These are phyloP conservation scores for Malacoctenus gilli DNA, from an alignment of 2,797 vertebrate genomes.

Conservation along the genomic window DNA sequence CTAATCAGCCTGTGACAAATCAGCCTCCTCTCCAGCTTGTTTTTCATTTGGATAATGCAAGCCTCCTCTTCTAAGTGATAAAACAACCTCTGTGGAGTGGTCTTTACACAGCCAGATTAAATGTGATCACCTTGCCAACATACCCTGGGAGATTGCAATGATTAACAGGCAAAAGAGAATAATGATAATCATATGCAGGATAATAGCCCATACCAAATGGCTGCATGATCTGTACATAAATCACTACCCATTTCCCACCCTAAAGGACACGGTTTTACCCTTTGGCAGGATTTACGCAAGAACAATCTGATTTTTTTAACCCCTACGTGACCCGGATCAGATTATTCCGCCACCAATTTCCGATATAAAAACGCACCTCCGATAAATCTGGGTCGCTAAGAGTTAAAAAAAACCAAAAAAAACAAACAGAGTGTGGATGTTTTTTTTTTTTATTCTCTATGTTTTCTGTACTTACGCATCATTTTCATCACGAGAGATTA, in stretches of 20 bases:
- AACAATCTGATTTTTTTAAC: constrained; percentile 56
- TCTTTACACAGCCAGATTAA: constrained; percentile 74
- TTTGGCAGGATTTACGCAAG: constrained; percentile 51
- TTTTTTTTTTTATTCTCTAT: background rate
- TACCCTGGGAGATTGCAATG: constrained; percentile 70
- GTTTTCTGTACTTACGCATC: background rate
- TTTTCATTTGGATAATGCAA: constrained; percentile 80
- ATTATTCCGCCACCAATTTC: constrained; percentile 20
- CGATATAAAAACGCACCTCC: constrained; percentile 11
- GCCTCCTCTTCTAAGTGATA: constrained; percentile 72
- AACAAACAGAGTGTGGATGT: too few relatives aligned
- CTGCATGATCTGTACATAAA: constrained; percentile 72
- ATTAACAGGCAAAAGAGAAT: constrained; percentile 78
- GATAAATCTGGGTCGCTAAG: constrained; percentile 12
- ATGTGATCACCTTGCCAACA: constrained; percentile 77
- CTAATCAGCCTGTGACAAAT: constrained; percentile 79
- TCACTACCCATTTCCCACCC: constrained; percentile 60
- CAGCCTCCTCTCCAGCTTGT: constrained; percentile 68
- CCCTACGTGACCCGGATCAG: constrained; percentile 34
- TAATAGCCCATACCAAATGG: constrained; percentile 75
- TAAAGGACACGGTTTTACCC: constrained; percentile 66
- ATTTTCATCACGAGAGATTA: constrained; percentile 9
- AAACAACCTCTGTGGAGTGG: constrained; percentile 69
- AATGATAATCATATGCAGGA: constrained; percentile 79
- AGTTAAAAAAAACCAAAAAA: too few relatives aligned